These are phyloP conservation scores for Cyanocitta stelleri DNA, from an alignment of 2,113 vertebrate genomes.

Conservation along the genomic window DNA sequence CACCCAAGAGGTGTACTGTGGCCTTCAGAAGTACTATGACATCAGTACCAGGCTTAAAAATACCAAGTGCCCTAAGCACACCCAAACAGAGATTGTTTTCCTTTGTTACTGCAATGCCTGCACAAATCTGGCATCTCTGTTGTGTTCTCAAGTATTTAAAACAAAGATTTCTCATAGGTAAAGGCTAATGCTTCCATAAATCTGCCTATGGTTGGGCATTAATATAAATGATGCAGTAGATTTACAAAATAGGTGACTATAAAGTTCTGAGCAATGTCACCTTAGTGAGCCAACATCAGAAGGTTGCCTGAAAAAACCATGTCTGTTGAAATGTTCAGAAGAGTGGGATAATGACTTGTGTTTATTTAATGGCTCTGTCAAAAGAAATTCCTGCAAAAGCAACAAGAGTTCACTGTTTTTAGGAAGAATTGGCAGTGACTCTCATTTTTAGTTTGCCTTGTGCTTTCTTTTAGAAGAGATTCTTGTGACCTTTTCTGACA, in stretches of 20 bases:
- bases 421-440: slow-evolving; percentile 36
- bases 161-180: not conserved
- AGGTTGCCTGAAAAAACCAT: not conserved
- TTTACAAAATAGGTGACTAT: not conserved
- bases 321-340: not conserved
- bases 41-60: not conserved
- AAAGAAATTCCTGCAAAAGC: slow-evolving; percentile 33
- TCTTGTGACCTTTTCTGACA: slow-evolving; percentile 58
- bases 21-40: not conserved
- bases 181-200: not conserved
- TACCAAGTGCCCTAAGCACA: not conserved
- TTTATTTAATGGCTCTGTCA: slow-evolving; percentile 17
- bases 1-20: not conserved
- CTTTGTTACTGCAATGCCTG: not conserved
- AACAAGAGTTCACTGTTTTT: slow-evolving; percentile 40
- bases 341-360: not conserved
- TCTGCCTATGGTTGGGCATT: not conserved
- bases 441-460: slow-evolving; percentile 26
- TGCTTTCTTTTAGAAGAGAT: slow-evolving; percentile 46
- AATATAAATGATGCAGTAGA: not conserved
- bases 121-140: not conserved
- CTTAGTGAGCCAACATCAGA: not conserved
- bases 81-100: not conserved
- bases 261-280: not conserved
- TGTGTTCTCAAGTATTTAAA: not conserved